Percentiles rank a stretch among this genome's conserved stretches.
These are phyloP conservation scores for Enteromius afrohamiltoni DNA, from an alignment of 2,797 vertebrate genomes.

Conservation along the genomic window DNA sequence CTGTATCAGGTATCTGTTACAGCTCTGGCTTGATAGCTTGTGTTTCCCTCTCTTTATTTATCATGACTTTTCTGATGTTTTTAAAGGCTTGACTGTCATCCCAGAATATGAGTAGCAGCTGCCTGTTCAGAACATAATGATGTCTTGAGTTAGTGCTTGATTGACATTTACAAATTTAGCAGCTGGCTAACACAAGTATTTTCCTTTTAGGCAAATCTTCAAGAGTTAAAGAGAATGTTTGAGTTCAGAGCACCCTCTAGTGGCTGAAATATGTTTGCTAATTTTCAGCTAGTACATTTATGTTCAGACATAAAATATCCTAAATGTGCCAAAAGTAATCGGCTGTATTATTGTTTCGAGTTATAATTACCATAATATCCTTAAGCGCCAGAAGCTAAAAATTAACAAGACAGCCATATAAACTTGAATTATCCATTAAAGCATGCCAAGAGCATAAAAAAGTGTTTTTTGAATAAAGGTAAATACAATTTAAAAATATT, in stretches of 20 bases:
- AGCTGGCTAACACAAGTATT: background rate
- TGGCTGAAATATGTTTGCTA: constrained; percentile 29
- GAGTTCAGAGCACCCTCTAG: constrained; percentile 49
- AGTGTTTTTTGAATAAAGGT: background rate
- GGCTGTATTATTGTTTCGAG: background rate
- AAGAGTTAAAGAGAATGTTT: constrained; percentile 8
- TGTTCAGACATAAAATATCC: background rate
- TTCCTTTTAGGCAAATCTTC: background rate
- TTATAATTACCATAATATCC: background rate
- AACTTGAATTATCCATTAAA: background rate
- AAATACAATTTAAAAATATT: background rate
- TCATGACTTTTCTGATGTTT: background rate
- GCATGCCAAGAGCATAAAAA: background rate
- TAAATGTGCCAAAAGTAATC: background rate
- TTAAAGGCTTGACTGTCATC: constrained; percentile 4
- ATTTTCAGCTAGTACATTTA: constrained; percentile 11
- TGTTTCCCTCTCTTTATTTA: constrained; percentile 4
- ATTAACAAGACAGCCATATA: background rate
- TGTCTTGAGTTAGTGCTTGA: constrained; percentile 21
- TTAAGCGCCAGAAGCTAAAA: background rate
- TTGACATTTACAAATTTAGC: constrained; percentile 23
- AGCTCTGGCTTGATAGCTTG: background rate
- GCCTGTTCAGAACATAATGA: background rate
- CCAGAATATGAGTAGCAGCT: background rate
- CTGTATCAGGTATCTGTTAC: constrained; percentile 27